These are phyloP conservation scores for Rhinogobio ventralis DNA, from an alignment of 2,797 vertebrate species.

Conservation along the genomic window DNA sequence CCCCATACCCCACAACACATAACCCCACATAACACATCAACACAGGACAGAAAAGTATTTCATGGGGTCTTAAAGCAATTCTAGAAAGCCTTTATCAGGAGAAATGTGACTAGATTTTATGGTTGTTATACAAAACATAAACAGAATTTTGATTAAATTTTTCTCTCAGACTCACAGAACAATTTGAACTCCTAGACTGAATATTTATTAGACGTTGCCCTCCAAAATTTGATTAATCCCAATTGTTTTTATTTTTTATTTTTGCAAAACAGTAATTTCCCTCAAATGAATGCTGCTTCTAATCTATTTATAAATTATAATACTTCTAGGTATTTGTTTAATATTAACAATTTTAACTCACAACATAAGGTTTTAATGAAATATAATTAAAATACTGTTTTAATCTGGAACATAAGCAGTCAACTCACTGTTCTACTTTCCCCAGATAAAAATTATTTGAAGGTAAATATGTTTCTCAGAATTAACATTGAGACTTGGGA, in stretches of 20 bases:
- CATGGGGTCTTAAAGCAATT: background rate
- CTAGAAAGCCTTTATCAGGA: too few species aligned
- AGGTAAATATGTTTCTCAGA: conserved; percentile 60
- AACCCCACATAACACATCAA: background rate
- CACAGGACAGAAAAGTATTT: background rate
- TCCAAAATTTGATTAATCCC: background rate
- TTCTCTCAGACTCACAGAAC: background rate
- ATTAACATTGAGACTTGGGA: conserved; percentile 55
- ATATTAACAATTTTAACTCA: conserved; percentile 33
- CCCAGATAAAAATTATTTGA: conserved; percentile 44
- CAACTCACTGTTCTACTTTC: background rate
- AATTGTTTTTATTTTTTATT: background rate
- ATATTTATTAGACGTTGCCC: background rate
- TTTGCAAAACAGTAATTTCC: background rate
- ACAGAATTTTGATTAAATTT: background rate
- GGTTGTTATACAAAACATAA: background rate
- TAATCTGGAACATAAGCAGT: conserved; percentile 16
- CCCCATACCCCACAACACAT: too few species aligned
- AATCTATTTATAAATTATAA: background rate
- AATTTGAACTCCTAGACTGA: background rate
- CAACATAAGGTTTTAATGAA: conserved; percentile 47
- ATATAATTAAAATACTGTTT: too few species aligned
- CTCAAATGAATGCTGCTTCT: background rate
- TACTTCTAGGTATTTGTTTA: background rate
- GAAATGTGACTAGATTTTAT: background rate